A percentile compares a stretch with the other conserved stretches of the same genome.
These are phyloP conservation scores for Meliscaeva auricollis DNA, from an alignment of 2,888 invertebrate genomes.

Conservation along the genomic window DNA sequence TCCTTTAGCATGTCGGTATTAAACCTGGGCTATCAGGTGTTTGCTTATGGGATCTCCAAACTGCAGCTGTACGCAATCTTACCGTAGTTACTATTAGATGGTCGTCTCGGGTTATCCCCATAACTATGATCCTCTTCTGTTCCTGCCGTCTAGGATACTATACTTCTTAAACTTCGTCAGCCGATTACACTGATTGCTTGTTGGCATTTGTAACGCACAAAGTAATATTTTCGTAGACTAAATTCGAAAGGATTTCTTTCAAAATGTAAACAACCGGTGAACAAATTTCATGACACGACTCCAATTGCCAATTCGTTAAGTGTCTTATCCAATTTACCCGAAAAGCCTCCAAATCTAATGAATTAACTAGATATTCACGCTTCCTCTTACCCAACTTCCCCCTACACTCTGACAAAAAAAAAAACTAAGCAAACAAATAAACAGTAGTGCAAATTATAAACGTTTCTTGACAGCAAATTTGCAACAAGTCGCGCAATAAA, in stretches of 20 bases:
- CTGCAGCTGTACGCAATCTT: no score
- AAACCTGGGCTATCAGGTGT: no score
- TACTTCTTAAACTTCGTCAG: no score
- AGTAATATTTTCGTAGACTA: neutral
- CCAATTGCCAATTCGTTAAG: conserved; percentile 33
- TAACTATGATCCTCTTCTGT: no score
- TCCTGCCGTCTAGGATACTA: no score
- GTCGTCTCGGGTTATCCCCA: no score
- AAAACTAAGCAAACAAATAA: no score
- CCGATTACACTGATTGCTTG: no score
- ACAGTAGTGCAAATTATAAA: conserved; percentile 29
- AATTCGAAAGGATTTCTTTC: conserved; percentile 19
- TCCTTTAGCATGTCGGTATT: no score
- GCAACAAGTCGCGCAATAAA: conserved; percentile 42
- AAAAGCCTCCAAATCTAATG: conserved; percentile 24
- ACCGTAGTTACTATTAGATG: no score
- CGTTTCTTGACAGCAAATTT: conserved; percentile 40
- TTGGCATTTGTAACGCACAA: neutral
- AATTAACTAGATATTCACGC: conserved; percentile 29
- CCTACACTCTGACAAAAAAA: neutral
- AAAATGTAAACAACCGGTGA: conserved; percentile 7
- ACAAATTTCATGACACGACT: conserved; percentile 18
- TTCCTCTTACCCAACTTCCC: neutral
- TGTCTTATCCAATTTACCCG: conserved; percentile 23
- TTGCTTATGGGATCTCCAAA: no score